Percentiles rank a stretch among this genome's conserved stretches.
These are phyloP conservation scores for Hydriomena furcata DNA, from an alignment of 2,888 invertebrate species.

Conservation along the genomic window DNA sequence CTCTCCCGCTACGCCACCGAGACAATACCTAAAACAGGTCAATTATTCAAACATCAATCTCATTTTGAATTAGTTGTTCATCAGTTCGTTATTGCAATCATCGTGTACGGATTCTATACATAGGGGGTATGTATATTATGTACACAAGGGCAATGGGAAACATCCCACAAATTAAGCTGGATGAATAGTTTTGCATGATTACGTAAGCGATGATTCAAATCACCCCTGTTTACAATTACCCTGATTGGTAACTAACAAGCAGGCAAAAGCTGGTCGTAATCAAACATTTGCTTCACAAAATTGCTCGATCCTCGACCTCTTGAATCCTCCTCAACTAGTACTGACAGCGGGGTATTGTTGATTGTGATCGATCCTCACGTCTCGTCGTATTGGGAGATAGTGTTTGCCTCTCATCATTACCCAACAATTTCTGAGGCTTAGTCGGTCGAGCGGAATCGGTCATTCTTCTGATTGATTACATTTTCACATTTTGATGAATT, in stretches of 20 bases:
- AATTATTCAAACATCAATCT: too few species aligned
- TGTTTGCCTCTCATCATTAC: constrained; percentile 13
- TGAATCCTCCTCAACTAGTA: constrained; percentile 20
- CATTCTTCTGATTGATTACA: constrained; percentile 7
- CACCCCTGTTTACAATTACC: too few species aligned
- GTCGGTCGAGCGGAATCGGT: not conserved
- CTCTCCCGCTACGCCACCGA: too few species aligned
- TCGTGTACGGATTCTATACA: too few species aligned
- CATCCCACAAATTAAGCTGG: too few species aligned
- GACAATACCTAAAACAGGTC: too few species aligned
- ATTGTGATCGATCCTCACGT: constrained; percentile 32
- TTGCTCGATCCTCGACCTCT: not conserved
- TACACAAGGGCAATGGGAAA: too few species aligned
- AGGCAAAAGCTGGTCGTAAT: not conserved
- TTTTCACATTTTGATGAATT: not conserved
- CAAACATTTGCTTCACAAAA: not conserved
- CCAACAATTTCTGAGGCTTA: constrained; percentile 3
- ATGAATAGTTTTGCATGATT: not conserved
- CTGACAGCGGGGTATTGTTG: constrained; percentile 35
- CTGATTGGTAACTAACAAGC: too few species aligned
- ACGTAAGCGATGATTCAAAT: too few species aligned
- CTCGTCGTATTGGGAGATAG: constrained; percentile 10
- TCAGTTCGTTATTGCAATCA: too few species aligned
- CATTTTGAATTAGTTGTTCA: too few species aligned
- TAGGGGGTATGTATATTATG: too few species aligned